phyloP scores from a whole-genome alignment of 2,113 vertebrate genomes.

The Cettia cetti region DNA sequence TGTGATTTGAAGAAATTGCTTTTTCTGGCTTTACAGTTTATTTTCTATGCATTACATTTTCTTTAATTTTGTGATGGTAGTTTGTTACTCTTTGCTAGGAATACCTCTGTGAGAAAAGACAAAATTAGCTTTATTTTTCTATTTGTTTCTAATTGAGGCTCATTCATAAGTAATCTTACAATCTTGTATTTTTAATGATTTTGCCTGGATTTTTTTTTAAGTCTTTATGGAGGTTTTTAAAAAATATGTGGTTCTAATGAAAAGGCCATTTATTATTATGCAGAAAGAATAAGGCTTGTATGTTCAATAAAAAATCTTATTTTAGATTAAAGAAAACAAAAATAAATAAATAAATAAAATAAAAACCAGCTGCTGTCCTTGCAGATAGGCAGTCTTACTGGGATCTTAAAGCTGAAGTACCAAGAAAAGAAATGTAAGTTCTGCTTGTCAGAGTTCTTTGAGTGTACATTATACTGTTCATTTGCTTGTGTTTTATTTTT shows the following conservation, averaged over 20 bases:
- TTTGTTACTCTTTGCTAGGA: not conserved
- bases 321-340: constrained; percentile 29
- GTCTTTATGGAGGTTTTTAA: not conserved
- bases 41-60: not conserved
- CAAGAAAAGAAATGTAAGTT: not conserved
- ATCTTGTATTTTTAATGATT: constrained; percentile 11
- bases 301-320: constrained; percentile 34
- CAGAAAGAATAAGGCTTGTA: not conserved
- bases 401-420: not conserved
- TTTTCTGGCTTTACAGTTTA: not conserved
- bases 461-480: not conserved
- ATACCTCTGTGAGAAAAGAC: not conserved
- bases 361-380: not conserved
- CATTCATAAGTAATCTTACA: not conserved
- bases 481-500: not conserved
- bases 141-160: not conserved
- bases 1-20: not conserved
- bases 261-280: constrained; percentile 11
- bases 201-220: not conserved
- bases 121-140: constrained; percentile 6
- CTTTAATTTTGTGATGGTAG: not conserved
- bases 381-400: not conserved
- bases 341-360: not conserved
- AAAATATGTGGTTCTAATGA: not conserved
- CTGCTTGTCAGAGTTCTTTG: not conserved